A percentile compares a stretch with the other conserved stretches of the same genome.
phyloP scores from a whole-genome alignment of 2,888 invertebrate species.

The Plusia festucae region DNA sequence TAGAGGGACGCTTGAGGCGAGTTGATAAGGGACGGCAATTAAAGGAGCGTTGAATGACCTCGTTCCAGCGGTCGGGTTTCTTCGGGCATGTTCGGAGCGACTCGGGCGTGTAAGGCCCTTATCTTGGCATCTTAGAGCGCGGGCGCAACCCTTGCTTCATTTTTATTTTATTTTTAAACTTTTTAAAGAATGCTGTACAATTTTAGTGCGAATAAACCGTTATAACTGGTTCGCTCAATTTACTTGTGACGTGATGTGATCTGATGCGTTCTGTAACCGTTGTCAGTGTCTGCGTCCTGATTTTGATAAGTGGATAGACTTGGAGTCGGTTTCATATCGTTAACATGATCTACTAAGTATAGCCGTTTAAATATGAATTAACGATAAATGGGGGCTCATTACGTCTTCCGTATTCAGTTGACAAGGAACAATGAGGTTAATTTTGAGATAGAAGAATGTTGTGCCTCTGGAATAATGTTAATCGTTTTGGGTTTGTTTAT shows the following conservation, averaged over 20 bases:
- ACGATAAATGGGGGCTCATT: conserved; percentile 34
- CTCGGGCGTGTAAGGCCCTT: conserved; percentile 74
- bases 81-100: conserved; percentile 73
- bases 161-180: conserved; percentile 56
- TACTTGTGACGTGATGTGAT: conserved; percentile 58
- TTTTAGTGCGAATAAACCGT: conserved; percentile 46
- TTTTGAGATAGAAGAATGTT: conserved; percentile 29
- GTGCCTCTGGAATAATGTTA: background rate
- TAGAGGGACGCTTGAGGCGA: conserved; percentile 54
- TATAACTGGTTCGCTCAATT: conserved; percentile 65
- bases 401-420: conserved; percentile 16
- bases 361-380: conserved; percentile 52
- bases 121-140: conserved; percentile 80
- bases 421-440: conserved; percentile 10
- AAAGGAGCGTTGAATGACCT: conserved; percentile 74
- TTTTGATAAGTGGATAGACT: conserved; percentile 53
- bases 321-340: conserved; percentile 45
- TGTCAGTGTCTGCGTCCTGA: conserved; percentile 46
- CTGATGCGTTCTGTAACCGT: conserved; percentile 51
- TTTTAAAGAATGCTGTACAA: conserved; percentile 60
- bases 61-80: conserved; percentile 79
- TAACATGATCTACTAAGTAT: conserved; percentile 44
- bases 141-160: conserved; percentile 75
- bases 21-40: conserved; percentile 81
- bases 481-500: background rate